phyloP scores from a whole-genome alignment of 2,888 invertebrate species.

The Andrena marginata region DNA sequence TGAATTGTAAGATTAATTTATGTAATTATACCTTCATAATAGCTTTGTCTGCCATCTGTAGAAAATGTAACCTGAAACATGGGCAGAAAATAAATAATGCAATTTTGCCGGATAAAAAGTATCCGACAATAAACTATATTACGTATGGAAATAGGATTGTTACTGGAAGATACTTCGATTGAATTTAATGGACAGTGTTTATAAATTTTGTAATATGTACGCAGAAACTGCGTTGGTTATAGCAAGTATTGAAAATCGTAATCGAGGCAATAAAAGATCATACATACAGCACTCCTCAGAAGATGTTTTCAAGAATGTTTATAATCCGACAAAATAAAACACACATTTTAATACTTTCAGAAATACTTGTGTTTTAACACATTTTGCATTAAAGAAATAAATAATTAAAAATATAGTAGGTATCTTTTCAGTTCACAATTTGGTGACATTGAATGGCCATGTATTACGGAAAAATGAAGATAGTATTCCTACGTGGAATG shows the following conservation, averaged over 20 bases:
- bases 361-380: conserved; percentile 18
- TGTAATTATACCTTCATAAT: conserved; percentile 80
- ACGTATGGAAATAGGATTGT: not conserved
- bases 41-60: conserved; percentile 82
- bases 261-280: conserved; percentile 18
- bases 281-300: conserved; percentile 8
- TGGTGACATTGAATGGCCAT: conserved; percentile 18
- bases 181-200: conserved; percentile 5
- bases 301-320: conserved; percentile 8
- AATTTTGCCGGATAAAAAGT: not conserved
- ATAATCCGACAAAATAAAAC: conserved; percentile 18
- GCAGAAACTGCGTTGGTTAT: conserved; percentile 21
- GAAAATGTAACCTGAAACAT: conserved; percentile 64
- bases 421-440: conserved; percentile 19
- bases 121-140: not conserved
- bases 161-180: not conserved
- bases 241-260: conserved; percentile 29
- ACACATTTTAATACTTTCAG: conserved; percentile 31
- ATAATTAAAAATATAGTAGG: conserved; percentile 27
- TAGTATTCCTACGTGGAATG: not conserved
- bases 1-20: conserved; percentile 25
- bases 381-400: conserved; percentile 21
- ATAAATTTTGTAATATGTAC: not conserved
- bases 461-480: conserved; percentile 9
- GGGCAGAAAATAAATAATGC: not conserved